Base-by-base conservation (phyloP, 2,113 vertebrate species). In the Eublepharis macularius region DNA sequence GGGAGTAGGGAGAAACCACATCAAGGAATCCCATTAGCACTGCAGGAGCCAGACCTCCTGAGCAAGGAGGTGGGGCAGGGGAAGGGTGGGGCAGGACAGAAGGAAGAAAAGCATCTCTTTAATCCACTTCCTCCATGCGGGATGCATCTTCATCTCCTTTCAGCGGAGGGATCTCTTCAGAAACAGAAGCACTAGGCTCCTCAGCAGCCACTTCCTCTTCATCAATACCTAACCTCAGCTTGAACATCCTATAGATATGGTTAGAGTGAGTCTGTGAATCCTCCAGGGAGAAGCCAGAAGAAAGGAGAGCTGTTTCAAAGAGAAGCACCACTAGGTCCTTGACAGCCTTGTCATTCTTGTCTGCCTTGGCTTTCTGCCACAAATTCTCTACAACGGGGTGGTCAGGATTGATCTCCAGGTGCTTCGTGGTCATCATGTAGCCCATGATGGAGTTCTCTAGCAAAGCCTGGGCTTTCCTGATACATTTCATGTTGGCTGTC, bases 371-470 rank as follows among this genome's bases (percentile, higher is more conserved):
- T 93, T 99, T 99, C 96, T 98, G 97, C 68, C 96, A 57, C 60
- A 99, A 96, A 0, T 97, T 98, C 90, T 98, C 98, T 93, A 99
- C 96, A 11, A 99, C 97, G 47, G 98, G 97, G 87, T 99, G 98
- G 87, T 98, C 98, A 0, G 98, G 97, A 88, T 98, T 99, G 93
- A 99, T 98, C 95, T 99, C 98, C 92, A 99, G 92, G 90, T 99
- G 98, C 81, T 99, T 99, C 95, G 99, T 99, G 86, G 98, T 98
- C 97, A 98, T 98, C 98, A 99, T 99, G 84, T 99, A 99, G 82
- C 98, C 98, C 98, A 99, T 98, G 79, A 98, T 98, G 39, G 98
- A 98, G 96, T 98, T 99, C 92, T 99, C 98, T 39, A 97, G 93
- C 92, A 99, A 96, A 0, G 97, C 98, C 95, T 98, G 98, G 75